A percentile compares a stretch with the other conserved stretches of the same genome.
Conservation (phyloP, 2,888 invertebrate genomes). For the Celastrina argiolus region DNA sequence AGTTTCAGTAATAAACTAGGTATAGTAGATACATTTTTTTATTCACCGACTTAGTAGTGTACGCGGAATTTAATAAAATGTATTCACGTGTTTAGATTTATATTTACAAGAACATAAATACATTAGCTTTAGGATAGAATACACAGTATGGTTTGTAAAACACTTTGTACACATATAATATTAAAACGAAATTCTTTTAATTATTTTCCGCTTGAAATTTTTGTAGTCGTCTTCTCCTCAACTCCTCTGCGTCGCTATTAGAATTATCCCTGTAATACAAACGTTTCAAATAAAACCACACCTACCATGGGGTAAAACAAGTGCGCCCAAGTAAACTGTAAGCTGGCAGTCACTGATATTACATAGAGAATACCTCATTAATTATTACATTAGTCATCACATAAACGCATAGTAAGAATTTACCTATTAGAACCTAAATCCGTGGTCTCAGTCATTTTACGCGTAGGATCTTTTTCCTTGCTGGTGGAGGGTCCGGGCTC, state of each 20-base stretch:
- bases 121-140: slow-evolving; percentile 66
- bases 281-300: not conserved
- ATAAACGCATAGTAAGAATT: not conserved
- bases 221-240: slow-evolving; percentile 86
- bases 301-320: not conserved
- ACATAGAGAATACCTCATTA: not conserved
- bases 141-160: slow-evolving; percentile 72
- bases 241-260: slow-evolving; percentile 80
- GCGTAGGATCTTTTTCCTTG: slow-evolving; percentile 34
- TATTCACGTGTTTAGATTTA: slow-evolving; percentile 73
- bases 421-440: slow-evolving; percentile 30
- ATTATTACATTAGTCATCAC: too few species aligned
- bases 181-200: not conserved
- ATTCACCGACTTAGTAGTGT: not conserved
- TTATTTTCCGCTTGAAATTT: slow-evolving; percentile 69
- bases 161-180: slow-evolving; percentile 70
- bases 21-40: not conserved
- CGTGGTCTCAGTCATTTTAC: slow-evolving; percentile 30
- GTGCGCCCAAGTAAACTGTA: not conserved
- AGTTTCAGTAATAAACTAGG: slow-evolving; percentile 34
- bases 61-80: slow-evolving; percentile 45
- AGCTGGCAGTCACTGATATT: too few species aligned
- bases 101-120: slow-evolving; percentile 78
- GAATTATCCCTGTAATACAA: slow-evolving; percentile 56
- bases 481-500: slow-evolving; percentile 47